Conservation (phyloP, 2,113 vertebrate genomes). For the Chaenogobius annularis region DNA sequence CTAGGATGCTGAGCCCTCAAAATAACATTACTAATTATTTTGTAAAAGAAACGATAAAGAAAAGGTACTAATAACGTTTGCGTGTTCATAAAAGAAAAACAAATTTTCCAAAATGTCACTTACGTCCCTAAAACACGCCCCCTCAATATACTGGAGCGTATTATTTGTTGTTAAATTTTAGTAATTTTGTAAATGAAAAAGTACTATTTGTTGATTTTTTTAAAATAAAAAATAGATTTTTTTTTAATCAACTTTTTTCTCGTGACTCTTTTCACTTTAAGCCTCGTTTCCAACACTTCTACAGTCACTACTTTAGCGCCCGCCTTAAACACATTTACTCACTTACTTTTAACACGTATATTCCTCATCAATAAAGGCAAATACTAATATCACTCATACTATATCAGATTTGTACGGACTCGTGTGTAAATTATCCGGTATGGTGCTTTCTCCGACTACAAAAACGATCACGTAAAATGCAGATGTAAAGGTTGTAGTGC, state of each 20-base stretch:
- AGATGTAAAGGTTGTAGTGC: not conserved
- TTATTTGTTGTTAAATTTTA: too few relatives aligned
- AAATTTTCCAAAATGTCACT: too few relatives aligned
- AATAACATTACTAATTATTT: too few relatives aligned
- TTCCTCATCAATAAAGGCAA: not conserved
- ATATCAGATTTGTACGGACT: too few relatives aligned
- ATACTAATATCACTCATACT: too few relatives aligned
- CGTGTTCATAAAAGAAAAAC: not conserved
- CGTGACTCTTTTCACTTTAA: not conserved
- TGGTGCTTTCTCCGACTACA: not conserved
- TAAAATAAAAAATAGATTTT: not conserved
- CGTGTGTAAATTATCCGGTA: too few relatives aligned
- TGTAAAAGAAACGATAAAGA: not conserved
- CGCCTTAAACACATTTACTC: not conserved
- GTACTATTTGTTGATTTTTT: too few relatives aligned
- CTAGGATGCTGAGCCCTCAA: not conserved
- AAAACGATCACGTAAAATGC: not conserved
- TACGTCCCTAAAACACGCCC: too few relatives aligned
- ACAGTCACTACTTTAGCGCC: not conserved
- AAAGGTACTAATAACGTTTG: too few relatives aligned
- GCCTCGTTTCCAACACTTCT: not conserved
- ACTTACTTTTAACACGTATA: not conserved
- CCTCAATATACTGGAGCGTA: too few relatives aligned
- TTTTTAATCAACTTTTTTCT: not conserved
- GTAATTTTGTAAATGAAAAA: too few relatives aligned